These are phyloP conservation scores for Myiagra hebetior DNA, from an alignment of 2,113 vertebrate genomes.

Conservation along the genomic window DNA sequence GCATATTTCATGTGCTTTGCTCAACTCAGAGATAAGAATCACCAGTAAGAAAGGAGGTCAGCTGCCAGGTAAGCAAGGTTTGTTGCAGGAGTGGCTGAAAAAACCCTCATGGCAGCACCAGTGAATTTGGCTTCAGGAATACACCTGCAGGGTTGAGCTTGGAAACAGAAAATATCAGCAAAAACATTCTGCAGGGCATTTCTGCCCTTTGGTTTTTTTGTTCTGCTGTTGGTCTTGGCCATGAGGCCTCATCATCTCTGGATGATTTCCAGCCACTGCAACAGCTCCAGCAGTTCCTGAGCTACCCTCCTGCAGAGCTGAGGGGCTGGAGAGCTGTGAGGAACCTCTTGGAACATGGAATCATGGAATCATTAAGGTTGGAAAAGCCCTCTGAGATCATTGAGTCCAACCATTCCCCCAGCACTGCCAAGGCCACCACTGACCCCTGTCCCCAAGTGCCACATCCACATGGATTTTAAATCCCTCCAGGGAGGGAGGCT, in stretches of 20 bases:
- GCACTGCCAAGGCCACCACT: neutral
- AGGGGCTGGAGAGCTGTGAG: neutral
- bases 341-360: neutral
- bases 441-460: neutral
- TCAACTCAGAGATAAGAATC: neutral
- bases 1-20: neutral
- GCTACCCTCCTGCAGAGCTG: neutral
- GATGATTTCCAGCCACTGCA: neutral
- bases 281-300: neutral
- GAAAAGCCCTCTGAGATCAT: neutral
- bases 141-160: neutral
- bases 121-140: neutral
- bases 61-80: neutral
- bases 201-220: neutral
- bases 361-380: neutral
- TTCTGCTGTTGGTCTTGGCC: neutral
- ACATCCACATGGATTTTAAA: neutral
- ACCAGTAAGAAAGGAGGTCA: neutral
- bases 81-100: neutral
- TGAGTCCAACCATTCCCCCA: neutral
- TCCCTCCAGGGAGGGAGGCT: neutral
- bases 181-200: neutral
- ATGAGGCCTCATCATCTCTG: neutral
- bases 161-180: neutral
- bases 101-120: fast-evolving